Evolutionary conservation across 1,140 invertebrate species (phyloP).

Genomic region (Sinella curviseta): DNA sequence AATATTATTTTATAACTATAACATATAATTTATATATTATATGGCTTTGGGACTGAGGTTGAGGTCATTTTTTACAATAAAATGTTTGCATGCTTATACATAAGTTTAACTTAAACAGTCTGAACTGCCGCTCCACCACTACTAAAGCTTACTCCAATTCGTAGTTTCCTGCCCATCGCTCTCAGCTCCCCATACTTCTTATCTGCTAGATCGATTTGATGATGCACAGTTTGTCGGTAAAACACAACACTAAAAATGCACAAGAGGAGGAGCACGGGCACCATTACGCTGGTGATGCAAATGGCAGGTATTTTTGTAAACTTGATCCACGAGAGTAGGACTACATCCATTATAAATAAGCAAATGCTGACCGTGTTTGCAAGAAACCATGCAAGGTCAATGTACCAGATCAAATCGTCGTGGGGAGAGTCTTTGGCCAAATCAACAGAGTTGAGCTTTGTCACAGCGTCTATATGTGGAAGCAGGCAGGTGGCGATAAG

Average conservation of each 20-base stretch:
- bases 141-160: conserved; percentile 12
- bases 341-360: conserved; percentile 65
- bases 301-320: conserved; percentile 52
- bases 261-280: conserved; percentile 61
- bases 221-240: conserved; percentile 54
- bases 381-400: conserved; percentile 41
- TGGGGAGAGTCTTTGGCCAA: conserved; percentile 38
- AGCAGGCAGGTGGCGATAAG: conserved; percentile 28
- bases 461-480: conserved; percentile 46
- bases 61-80: no score
- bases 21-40: no score
- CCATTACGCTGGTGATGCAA: conserved; percentile 59
- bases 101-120: neutral
- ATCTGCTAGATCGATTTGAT: conserved; percentile 37
- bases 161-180: neutral
- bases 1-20: no score
- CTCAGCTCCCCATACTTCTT: conserved; percentile 35
- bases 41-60: no score
- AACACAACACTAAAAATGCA: conserved; percentile 61
- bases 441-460: conserved; percentile 33
- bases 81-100: no score
- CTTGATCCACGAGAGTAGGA: conserved; percentile 61
- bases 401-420: conserved; percentile 42
- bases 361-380: conserved; percentile 56
- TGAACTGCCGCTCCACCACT: neutral